Percentiles rank a stretch among this genome's conserved stretches.
Evolutionary conservation across 2,797 vertebrate genomes (phyloP).

Genomic region (Cryptoblepharus egeriae): DNA sequence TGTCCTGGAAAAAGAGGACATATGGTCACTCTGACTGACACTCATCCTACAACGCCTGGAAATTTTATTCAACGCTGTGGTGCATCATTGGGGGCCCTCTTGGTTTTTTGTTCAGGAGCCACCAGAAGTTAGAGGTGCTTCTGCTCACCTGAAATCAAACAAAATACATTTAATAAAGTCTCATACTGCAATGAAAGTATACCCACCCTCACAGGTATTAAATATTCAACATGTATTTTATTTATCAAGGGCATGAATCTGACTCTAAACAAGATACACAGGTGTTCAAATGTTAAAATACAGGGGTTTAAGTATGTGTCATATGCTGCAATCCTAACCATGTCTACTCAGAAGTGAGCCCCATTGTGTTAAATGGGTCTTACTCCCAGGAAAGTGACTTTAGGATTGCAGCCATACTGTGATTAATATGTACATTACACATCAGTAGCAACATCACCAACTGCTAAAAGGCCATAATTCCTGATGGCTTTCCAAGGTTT

Average conservation of each 20-base stretch:
- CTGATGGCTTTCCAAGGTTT: neutral
- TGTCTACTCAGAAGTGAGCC: too few species aligned
- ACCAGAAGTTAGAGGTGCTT: too few species aligned
- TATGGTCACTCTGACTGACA: too few species aligned
- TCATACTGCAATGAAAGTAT: neutral
- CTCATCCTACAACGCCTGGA: too few species aligned
- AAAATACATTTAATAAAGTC: neutral
- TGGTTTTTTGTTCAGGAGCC: too few species aligned
- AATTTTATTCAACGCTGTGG: too few species aligned
- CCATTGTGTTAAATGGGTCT: too few species aligned
- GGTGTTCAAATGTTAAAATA: neutral
- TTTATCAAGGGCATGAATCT: neutral
- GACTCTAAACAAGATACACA: neutral
- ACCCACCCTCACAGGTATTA: neutral
- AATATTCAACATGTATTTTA: neutral
- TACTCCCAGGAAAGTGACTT: too few species aligned
- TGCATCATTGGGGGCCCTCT: too few species aligned
- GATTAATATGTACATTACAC: neutral
- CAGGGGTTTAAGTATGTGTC: neutral
- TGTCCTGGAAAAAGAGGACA: too few species aligned
- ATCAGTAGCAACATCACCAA: neutral
- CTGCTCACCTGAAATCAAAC: neutral
- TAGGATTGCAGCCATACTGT: too few species aligned
- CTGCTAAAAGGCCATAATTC: neutral
- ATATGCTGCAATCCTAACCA: too few species aligned